Evolutionary conservation across 2,797 vertebrate species (phyloP).

Genomic region (Channa striata): DNA sequence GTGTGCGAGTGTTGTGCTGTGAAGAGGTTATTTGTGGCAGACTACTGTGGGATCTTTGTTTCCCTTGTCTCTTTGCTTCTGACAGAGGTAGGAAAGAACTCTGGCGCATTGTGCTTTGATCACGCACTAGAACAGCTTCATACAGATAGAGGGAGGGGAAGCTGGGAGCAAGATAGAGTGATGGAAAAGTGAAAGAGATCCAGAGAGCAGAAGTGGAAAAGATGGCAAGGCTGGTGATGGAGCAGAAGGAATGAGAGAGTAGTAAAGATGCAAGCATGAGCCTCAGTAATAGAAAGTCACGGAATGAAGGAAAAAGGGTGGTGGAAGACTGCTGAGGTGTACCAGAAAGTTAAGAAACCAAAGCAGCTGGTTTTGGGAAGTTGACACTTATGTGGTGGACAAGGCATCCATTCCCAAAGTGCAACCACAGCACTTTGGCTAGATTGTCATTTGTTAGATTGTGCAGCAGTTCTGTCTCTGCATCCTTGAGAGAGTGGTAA

Average conservation of each 20-base stretch:
- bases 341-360: slow-evolving; percentile 15
- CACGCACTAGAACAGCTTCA: slow-evolving; percentile 73
- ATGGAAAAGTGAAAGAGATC: slow-evolving; percentile 60
- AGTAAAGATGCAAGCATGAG: slow-evolving; percentile 23
- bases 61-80: slow-evolving; percentile 70
- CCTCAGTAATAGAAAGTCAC: slow-evolving; percentile 32
- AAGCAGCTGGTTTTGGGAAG: slow-evolving; percentile 16
- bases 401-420: neutral
- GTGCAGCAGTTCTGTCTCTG: slow-evolving; percentile 6
- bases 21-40: slow-evolving; percentile 80
- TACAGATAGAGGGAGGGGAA: slow-evolving; percentile 64
- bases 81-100: slow-evolving; percentile 78
- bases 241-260: slow-evolving; percentile 31
- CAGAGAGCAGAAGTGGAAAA: slow-evolving; percentile 63
- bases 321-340: neutral
- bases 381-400: neutral
- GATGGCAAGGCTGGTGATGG: slow-evolving; percentile 30
- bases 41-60: slow-evolving; percentile 80
- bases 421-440: neutral
- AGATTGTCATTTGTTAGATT: neutral
- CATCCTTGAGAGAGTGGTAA: neutral
- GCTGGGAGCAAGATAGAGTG: slow-evolving; percentile 53
- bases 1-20: slow-evolving; percentile 52
- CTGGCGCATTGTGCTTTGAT: slow-evolving; percentile 76
- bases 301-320: slow-evolving; percentile 12